These are phyloP conservation scores for Hemithea aestivaria DNA, from an alignment of 2,888 invertebrate genomes.

Conservation along the genomic window DNA sequence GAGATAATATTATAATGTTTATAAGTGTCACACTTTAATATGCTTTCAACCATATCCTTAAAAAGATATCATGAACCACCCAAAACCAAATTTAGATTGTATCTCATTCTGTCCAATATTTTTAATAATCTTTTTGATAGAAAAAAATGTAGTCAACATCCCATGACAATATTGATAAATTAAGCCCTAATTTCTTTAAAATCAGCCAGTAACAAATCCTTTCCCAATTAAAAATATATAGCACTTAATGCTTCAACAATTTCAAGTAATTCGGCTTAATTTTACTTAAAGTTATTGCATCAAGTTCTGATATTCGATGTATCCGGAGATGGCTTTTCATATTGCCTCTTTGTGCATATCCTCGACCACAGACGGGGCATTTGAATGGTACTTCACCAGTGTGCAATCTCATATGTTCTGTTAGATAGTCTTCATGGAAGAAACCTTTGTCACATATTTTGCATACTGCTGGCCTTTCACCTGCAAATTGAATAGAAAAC, in stretches of 20 bases:
- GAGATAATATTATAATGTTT: too few species aligned
- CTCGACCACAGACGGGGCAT: slow-evolving; percentile 68
- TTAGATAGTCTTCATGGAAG: slow-evolving; percentile 65
- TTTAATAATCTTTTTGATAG: too few species aligned
- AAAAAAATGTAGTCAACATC: too few species aligned
- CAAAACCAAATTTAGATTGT: too few species aligned
- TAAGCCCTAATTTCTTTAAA: too few species aligned
- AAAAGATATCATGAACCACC: too few species aligned
- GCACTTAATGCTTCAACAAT: slow-evolving; percentile 48
- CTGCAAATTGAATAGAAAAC: slow-evolving; percentile 38
- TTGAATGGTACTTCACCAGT: slow-evolving; percentile 74
- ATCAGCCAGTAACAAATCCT: background rate
- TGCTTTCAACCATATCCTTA: too few species aligned
- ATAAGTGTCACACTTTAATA: too few species aligned
- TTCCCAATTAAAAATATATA: too few species aligned
- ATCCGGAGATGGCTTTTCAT: slow-evolving; percentile 71
- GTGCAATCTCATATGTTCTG: slow-evolving; percentile 69
- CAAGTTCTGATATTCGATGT: slow-evolving; percentile 62
- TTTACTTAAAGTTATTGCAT: slow-evolving; percentile 50
- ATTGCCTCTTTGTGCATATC: slow-evolving; percentile 69
- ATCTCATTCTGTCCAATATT: too few species aligned
- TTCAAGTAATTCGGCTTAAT: slow-evolving; percentile 66
- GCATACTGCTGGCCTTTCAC: slow-evolving; percentile 65
- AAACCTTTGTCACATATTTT: slow-evolving; percentile 59
- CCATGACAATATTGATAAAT: too few species aligned